phyloP scores from a whole-genome alignment of 2,888 invertebrate genomes.

The Volucella inanis region DNA sequence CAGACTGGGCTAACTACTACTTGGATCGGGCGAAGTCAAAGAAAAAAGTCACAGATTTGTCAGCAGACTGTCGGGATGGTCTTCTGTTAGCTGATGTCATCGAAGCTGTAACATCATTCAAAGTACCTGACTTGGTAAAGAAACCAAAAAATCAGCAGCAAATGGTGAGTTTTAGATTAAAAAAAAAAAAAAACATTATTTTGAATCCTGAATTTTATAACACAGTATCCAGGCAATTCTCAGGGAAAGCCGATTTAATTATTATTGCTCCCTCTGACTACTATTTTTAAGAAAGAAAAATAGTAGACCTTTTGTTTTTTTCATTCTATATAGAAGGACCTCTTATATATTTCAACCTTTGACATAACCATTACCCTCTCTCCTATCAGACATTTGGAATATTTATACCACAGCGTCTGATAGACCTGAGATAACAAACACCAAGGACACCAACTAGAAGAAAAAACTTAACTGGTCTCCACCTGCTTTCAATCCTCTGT shows the following conservation, averaged over 20 bases:
- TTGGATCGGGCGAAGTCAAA: conserved; percentile 95
- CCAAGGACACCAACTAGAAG: conserved; percentile 14
- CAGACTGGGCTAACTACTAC: conserved; percentile 99
- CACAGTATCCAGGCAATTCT: too few species aligned
- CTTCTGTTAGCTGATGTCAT: conserved; percentile 96
- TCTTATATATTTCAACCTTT: too few species aligned
- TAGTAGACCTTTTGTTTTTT: too few species aligned
- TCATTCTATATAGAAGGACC: too few species aligned
- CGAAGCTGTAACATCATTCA: conserved; percentile 93
- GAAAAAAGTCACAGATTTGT: conserved; percentile 92
- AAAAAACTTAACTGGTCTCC: background rate
- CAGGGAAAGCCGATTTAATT: too few species aligned
- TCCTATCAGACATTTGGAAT: too few species aligned
- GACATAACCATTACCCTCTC: too few species aligned
- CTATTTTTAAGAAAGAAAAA: too few species aligned
- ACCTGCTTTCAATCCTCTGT: conserved; percentile 11
- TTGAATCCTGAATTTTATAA: too few species aligned
- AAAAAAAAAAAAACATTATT: too few species aligned
- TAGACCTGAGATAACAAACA: background rate
- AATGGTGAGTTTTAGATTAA: conserved; percentile 89
- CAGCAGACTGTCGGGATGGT: conserved; percentile 96
- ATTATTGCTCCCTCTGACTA: too few species aligned
- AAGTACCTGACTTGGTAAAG: conserved; percentile 90
- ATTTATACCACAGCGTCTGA: background rate
- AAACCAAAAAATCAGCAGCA: conserved; percentile 95